phyloP scores from a whole-genome alignment of 2,797 vertebrate species.

The Astyanax mexicanus region DNA sequence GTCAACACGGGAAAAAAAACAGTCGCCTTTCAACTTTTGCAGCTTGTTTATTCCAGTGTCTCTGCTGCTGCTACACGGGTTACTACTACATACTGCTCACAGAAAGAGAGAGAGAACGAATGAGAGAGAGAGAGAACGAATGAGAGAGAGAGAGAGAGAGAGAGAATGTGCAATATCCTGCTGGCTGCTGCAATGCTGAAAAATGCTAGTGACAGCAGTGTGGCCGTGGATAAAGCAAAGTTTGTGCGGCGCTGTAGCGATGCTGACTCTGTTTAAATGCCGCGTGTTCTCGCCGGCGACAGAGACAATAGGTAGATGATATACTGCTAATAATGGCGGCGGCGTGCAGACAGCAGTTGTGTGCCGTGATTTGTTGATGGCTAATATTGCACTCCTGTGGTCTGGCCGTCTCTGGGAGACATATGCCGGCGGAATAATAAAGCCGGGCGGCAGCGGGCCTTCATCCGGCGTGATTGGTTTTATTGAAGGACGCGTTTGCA shows the following conservation, averaged over 20 bases:
- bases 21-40: slow-evolving; percentile 38
- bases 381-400: slow-evolving; percentile 43
- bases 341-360: slow-evolving; percentile 34
- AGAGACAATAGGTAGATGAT: slow-evolving; percentile 53
- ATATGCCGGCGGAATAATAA: slow-evolving; percentile 64
- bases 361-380: slow-evolving; percentile 51
- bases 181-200: slow-evolving; percentile 11
- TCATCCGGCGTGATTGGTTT: slow-evolving; percentile 49
- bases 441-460: slow-evolving; percentile 62
- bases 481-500: slow-evolving; percentile 57
- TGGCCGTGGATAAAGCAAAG: slow-evolving; percentile 12
- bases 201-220: slow-evolving; percentile 38
- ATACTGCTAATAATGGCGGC: slow-evolving; percentile 45
- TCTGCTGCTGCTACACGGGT: slow-evolving; percentile 33
- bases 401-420: slow-evolving; percentile 55
- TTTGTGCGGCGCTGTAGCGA: slow-evolving; percentile 20
- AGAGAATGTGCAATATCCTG: neutral
- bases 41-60: slow-evolving; percentile 26
- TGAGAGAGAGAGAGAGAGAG: neutral
- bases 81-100: slow-evolving; percentile 31
- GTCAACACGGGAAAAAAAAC: slow-evolving; percentile 39
- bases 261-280: slow-evolving; percentile 43
- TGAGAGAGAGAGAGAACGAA: neutral
- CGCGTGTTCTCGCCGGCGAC: slow-evolving; percentile 6
- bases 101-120: slow-evolving; percentile 16